A percentile compares a stretch with the other conserved stretches of the same genome.
Evolutionary conservation across 2,113 vertebrate species (phyloP).

Genomic region (Tylochromis polylepis): DNA sequence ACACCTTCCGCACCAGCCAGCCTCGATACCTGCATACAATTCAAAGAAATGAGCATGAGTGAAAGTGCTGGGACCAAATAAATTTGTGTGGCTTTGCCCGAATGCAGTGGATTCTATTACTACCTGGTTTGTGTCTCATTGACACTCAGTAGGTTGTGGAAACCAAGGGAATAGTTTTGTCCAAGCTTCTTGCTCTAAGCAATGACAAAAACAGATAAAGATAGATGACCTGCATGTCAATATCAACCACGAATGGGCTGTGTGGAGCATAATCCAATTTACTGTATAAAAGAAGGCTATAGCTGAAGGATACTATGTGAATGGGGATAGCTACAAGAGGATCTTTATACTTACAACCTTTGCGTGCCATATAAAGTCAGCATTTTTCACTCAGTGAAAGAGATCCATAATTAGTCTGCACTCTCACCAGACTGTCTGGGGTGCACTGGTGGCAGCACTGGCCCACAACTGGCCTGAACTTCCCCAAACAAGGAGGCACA

Average conservation of each 20-base stretch:
- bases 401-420: background rate
- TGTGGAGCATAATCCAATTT: background rate
- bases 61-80: background rate
- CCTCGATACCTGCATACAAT: slow-evolving; percentile 65
- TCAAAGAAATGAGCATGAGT: background rate
- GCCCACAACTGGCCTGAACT: slow-evolving; percentile 67
- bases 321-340: background rate
- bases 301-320: background rate
- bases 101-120: background rate
- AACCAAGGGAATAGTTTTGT: slow-evolving; percentile 56
- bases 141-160: slow-evolving; percentile 65
- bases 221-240: background rate
- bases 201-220: background rate
- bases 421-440: slow-evolving; percentile 74
- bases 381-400: background rate
- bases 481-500: slow-evolving; percentile 54
- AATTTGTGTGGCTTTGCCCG: background rate
- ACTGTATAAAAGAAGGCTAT: background rate
- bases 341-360: background rate
- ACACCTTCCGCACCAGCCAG: slow-evolving; percentile 73
- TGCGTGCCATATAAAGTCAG: background rate
- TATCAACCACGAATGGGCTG: background rate
- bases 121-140: slow-evolving; percentile 74
- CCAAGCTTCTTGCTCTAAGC: slow-evolving; percentile 50
- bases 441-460: slow-evolving; percentile 76